Percentiles rank a stretch among this genome's conserved stretches.
Evolutionary conservation across 2,113 vertebrate genomes (phyloP).

Genomic region (Epinephelus cyanopodus): DNA sequence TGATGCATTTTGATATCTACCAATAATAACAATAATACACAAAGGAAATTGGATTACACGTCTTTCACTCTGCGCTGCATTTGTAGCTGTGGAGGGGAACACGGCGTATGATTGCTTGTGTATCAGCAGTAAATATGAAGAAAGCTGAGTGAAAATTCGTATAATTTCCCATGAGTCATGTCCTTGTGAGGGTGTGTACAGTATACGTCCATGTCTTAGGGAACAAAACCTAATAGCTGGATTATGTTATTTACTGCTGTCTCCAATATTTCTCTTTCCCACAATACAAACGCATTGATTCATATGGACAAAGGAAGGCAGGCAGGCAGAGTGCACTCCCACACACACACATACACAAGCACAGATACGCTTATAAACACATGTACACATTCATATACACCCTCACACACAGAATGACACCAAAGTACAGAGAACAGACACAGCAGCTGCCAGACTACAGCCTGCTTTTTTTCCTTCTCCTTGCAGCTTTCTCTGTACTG

Average conservation of each 20-base stretch:
- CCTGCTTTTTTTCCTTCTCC: slow-evolving; percentile 36
- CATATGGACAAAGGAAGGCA: slow-evolving; percentile 30
- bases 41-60: slow-evolving; percentile 79
- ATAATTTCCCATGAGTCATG: slow-evolving; percentile 80
- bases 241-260: slow-evolving; percentile 78
- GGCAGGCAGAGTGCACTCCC: slow-evolving; percentile 28
- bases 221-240: slow-evolving; percentile 73
- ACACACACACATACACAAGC: neutral
- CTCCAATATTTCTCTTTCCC: slow-evolving; percentile 42
- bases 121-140: slow-evolving; percentile 79
- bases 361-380: slow-evolving; percentile 43
- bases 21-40: slow-evolving; percentile 79
- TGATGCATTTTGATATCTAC: slow-evolving; percentile 74
- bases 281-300: slow-evolving; percentile 54
- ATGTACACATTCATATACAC: slow-evolving; percentile 48
- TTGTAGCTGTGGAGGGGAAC: slow-evolving; percentile 56
- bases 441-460: slow-evolving; percentile 77
- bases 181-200: slow-evolving; percentile 66
- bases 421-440: slow-evolving; percentile 73
- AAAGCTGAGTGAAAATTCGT: slow-evolving; percentile 74
- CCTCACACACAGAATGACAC: slow-evolving; percentile 66
- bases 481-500: slow-evolving; percentile 70
- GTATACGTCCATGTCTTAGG: slow-evolving; percentile 63
- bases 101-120: slow-evolving; percentile 68
- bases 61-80: slow-evolving; percentile 63